Conservation (phyloP, 2,888 invertebrate species). For the Diaprepes abbreviatus region DNA sequence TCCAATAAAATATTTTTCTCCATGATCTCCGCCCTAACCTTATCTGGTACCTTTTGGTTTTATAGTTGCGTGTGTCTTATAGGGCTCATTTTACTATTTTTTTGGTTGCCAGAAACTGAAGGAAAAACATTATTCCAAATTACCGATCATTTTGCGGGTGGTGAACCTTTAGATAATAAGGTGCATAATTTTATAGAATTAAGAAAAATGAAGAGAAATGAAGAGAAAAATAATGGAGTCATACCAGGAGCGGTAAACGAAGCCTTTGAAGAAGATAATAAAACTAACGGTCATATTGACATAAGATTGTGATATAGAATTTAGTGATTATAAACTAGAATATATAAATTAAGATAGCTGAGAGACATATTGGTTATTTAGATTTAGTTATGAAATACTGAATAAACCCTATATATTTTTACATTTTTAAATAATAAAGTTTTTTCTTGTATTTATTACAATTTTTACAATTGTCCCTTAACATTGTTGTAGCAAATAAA, state of each 20-base stretch:
- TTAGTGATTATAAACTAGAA: no score
- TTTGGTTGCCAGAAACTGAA: slow-evolving; percentile 85
- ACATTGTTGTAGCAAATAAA: no score
- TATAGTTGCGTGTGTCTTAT: slow-evolving; percentile 75
- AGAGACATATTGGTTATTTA: no score
- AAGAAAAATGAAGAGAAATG: slow-evolving; percentile 51
- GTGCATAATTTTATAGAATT: slow-evolving; percentile 57
- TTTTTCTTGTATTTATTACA: no score
- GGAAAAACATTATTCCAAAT: slow-evolving; percentile 81
- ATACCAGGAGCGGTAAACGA: slow-evolving; percentile 50
- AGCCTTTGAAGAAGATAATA: slow-evolving; percentile 40
- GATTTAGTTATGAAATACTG: no score
- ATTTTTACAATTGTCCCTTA: no score
- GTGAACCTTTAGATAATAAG: slow-evolving; percentile 69
- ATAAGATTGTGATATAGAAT: slow-evolving; percentile 41
- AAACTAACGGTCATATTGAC: slow-evolving; percentile 15
- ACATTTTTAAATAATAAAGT: no score
- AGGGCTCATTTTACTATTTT: slow-evolving; percentile 77
- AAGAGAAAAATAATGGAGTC: slow-evolving; percentile 16
- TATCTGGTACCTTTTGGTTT: slow-evolving; percentile 81
- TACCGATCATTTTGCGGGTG: slow-evolving; percentile 77
- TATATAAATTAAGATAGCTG: no score
- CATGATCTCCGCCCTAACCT: slow-evolving; percentile 74
- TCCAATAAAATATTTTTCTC: slow-evolving; percentile 81
- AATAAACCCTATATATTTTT: no score